Evolutionary conservation across 2,113 vertebrate species (phyloP).

Genomic region (Acrocephalus kingi): DNA sequence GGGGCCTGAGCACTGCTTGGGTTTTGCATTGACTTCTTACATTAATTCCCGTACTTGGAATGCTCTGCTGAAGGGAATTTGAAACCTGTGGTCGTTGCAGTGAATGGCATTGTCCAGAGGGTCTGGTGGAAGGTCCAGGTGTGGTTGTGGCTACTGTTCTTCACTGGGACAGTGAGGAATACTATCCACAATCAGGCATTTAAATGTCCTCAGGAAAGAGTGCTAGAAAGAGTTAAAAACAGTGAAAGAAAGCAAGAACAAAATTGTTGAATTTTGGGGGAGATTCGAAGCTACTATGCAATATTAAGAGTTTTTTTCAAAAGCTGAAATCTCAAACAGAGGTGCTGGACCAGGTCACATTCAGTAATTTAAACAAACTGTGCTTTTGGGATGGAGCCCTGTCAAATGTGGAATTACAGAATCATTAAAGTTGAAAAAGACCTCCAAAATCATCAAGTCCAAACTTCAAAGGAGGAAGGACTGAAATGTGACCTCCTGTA

Average conservation of each 20-base stretch:
- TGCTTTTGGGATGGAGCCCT: not conserved
- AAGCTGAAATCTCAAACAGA: not conserved
- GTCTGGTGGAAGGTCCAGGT: not conserved
- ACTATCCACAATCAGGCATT: fast-evolving
- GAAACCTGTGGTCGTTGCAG: fast-evolving
- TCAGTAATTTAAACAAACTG: not conserved
- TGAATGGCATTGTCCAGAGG: fast-evolving
- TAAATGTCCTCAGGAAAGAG: not conserved
- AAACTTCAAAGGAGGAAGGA: not conserved
- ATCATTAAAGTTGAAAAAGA: not conserved
- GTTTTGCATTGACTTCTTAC: not conserved
- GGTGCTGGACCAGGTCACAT: fast-evolving
- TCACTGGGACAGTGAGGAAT: not conserved
- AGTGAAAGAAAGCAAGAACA: not conserved
- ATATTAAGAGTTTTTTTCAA: not conserved
- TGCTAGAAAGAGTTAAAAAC: not conserved
- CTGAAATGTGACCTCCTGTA: not conserved
- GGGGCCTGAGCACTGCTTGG: not conserved
- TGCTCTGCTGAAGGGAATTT: not conserved
- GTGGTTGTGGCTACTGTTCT: not conserved
- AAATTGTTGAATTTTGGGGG: not conserved
- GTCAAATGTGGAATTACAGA: not conserved
- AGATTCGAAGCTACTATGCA: not conserved
- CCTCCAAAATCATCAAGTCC: not conserved
- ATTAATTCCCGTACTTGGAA: not conserved